These are phyloP conservation scores for Prunella himalayana DNA, from an alignment of 2,113 vertebrate species.

Conservation along the genomic window DNA sequence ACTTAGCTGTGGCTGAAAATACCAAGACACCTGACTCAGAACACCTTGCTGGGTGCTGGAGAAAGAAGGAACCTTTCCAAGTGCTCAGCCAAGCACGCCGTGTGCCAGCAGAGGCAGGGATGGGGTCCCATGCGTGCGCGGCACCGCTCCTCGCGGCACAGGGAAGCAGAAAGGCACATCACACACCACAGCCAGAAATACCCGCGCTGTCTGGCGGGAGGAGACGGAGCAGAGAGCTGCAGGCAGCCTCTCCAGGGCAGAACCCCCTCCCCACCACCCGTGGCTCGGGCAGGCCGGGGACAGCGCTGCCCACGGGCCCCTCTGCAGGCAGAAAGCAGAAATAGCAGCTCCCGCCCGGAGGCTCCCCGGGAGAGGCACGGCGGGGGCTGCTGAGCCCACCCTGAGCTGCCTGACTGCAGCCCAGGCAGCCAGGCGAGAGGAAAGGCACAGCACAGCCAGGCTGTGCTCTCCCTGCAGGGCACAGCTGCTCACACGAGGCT, in stretches of 20 bases:
- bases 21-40: background rate
- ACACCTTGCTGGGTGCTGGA: background rate
- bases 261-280: background rate
- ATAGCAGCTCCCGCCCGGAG: background rate
- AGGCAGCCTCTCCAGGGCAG: background rate
- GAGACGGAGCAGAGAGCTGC: background rate
- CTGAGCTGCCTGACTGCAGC: background rate
- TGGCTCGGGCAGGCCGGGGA: background rate
- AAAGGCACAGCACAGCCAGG: background rate
- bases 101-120: background rate
- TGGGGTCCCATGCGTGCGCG: accelerated
- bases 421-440: background rate
- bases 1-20: background rate
- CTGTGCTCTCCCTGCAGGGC: background rate
- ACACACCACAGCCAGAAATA: background rate
- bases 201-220: background rate
- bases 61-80: background rate
- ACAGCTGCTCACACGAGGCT: background rate
- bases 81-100: accelerated
- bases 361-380: background rate
- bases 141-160: background rate
- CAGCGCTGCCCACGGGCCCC: background rate
- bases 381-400: background rate
- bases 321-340: background rate
- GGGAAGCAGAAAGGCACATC: background rate